phyloP scores from a whole-genome alignment of 2,797 vertebrate genomes.

The Gymnothorax reevesii region DNA sequence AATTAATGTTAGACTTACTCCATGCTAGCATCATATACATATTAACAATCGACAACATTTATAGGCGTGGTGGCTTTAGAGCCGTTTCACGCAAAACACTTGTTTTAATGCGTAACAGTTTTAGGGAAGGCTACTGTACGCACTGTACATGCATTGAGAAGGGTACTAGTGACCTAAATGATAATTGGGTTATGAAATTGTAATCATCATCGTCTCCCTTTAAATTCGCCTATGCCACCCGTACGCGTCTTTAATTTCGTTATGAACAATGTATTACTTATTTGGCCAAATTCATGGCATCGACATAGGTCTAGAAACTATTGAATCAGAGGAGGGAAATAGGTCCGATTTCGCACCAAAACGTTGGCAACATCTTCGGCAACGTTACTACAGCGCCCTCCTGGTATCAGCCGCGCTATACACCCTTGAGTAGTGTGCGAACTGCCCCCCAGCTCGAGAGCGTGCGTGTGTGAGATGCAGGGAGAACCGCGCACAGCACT shows the following conservation, averaged over 20 bases:
- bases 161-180: constrained; percentile 33
- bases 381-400: constrained; percentile 32
- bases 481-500: constrained; percentile 71
- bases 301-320: not conserved
- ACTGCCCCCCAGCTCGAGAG: constrained; percentile 32
- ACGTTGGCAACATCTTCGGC: constrained; percentile 5
- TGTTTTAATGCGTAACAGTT: not conserved
- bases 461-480: constrained; percentile 66
- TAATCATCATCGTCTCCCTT: constrained; percentile 11
- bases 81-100: not conserved
- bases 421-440: constrained; percentile 38
- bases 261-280: constrained; percentile 8
- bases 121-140: not conserved
- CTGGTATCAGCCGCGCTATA: constrained; percentile 11
- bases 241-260: not conserved
- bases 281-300: not conserved
- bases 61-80: not conserved
- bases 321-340: constrained; percentile 2
- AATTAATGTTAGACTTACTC: not conserved
- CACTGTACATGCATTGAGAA: not conserved
- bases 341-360: not conserved
- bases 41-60: not conserved
- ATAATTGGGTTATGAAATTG: constrained; percentile 37
- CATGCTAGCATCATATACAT: not conserved
- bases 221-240: not conserved